Base-by-base conservation (phyloP, 2,888 invertebrate species). In the Drosophila differens region DNA sequence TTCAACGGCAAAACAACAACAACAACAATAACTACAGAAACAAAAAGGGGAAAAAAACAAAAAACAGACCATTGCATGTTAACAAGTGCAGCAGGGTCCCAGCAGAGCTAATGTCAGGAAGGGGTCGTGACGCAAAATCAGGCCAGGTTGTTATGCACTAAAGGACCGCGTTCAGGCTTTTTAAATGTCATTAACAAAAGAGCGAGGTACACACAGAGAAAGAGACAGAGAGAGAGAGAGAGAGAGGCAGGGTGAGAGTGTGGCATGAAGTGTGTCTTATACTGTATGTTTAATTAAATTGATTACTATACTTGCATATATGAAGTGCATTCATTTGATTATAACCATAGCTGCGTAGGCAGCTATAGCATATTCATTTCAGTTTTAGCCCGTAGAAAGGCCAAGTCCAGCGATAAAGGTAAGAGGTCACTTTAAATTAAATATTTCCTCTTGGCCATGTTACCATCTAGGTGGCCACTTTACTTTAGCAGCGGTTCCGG, bases 231-330 rank as follows among this genome's bases (percentile, higher is more conserved):
- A 47, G 16, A 25, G 6, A 22, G 22, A n/a, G 12, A 33, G n/a
- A n/a, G 33, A 33, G 12, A 33, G 12, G 12, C 4, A 4, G 4
- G 12, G 4, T 4, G 22, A 25, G 49, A 49, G 28, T 47, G 22
- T 4, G 7, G 47, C 16, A 47, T 47, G 1, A 47, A 25, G 28
- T 19, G 28, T 52, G 6, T 19, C 25, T 25, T 71, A 66, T 52
- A 59, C 73, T 65, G 65, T 77, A 84, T 78, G 70, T 65, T 70
- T 70, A 74, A 81, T 83, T 83, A 75, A 85, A 75, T 81, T 74
- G 68, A 85, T 85, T 85, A 85, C 81, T 78, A 74, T 67, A 22
- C 66, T 68, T 44, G 52, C 39, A 57, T 49, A 41, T 62, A 32
- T 41, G 37, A 67, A 39, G 52, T 87, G 79, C 77, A 84, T 67